Conservation (phyloP, 2,113 vertebrate genomes). For the Chaetorhynchus papuensis region DNA sequence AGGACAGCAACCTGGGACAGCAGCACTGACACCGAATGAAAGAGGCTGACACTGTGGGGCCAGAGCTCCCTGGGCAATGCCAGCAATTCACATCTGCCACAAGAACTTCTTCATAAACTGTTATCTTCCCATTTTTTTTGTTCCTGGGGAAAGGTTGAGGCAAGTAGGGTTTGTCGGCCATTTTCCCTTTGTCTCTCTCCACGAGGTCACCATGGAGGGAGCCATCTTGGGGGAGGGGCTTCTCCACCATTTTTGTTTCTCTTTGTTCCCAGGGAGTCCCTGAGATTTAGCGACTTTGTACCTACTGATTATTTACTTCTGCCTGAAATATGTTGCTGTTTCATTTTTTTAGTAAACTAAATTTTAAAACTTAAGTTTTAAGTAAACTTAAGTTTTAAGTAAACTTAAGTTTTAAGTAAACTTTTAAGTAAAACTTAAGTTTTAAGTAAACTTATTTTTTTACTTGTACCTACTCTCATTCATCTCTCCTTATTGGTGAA, state of each 20-base stretch:
- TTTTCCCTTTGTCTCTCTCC: not conserved
- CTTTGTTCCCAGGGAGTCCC: not conserved
- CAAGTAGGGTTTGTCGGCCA: accelerated
- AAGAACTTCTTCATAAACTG: accelerated
- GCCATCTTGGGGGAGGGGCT: not conserved
- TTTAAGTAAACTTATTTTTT: too few species aligned
- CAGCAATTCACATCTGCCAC: not conserved
- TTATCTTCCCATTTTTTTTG: not conserved
- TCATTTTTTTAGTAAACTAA: not conserved
- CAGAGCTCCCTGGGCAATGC: accelerated
- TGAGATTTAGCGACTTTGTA: not conserved
- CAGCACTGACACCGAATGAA: accelerated
- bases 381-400: too few species aligned
- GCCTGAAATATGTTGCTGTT: not conserved
- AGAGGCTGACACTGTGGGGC: not conserved
- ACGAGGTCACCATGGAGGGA: accelerated
- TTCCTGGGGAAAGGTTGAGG: not conserved
- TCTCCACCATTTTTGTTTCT: not conserved
- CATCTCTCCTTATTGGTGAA: not conserved
- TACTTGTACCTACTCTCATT: not conserved
- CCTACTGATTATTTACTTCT: not conserved
- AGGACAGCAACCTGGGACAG: not conserved
- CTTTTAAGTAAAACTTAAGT: too few species aligned
- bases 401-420: too few species aligned
- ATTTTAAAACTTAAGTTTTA: too few species aligned